Evolutionary conservation across 2,888 invertebrate species (phyloP).

Genomic region (Metopia argyrocephala): DNA sequence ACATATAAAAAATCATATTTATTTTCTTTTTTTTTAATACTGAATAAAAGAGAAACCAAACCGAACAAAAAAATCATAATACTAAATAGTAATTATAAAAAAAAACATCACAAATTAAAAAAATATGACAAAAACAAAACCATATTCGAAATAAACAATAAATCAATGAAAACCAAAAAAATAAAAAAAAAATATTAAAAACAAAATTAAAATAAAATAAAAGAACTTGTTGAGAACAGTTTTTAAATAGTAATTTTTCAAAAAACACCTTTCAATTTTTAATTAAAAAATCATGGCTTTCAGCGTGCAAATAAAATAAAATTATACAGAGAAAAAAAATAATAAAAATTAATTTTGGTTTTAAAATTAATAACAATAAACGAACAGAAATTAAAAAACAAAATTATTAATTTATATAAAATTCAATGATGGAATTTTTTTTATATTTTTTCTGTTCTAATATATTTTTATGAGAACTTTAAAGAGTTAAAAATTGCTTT

Average conservation of each 20-base stretch:
- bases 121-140: background rate
- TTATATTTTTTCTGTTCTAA: no score
- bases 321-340: constrained; percentile 6
- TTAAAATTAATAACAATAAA: background rate
- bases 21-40: constrained; percentile 19
- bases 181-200: constrained; percentile 2
- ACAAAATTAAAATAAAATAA: constrained; percentile 16
- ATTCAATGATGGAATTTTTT: no score
- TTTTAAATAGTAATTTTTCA: background rate
- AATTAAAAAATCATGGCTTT: constrained; percentile 58
- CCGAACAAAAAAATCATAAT: constrained; percentile 30
- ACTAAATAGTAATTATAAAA: constrained; percentile 45
- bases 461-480: no score
- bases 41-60: constrained; percentile 30
- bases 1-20: constrained; percentile 41
- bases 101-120: no score
- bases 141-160: constrained; percentile 40
- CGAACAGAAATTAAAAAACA: background rate
- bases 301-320: constrained; percentile 66
- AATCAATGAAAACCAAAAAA: constrained; percentile 34
- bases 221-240: background rate
- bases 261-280: constrained; percentile 61
- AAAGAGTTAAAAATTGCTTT: no score
- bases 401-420: background rate
- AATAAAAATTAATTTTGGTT: background rate